phyloP scores from a whole-genome alignment of 2,113 vertebrate species.

The Rattus norvegicus region DNA sequence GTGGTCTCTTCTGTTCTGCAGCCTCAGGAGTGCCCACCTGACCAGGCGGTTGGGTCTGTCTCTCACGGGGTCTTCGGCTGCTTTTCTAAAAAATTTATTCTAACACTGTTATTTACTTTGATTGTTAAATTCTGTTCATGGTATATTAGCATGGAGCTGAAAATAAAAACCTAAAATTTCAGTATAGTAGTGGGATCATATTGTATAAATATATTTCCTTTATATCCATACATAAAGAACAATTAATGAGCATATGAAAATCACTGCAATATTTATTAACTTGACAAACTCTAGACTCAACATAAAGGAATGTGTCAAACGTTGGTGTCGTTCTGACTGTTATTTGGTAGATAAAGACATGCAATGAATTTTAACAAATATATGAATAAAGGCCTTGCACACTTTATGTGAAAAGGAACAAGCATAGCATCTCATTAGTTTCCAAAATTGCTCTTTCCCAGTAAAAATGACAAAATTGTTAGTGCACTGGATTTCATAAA shows the following conservation, averaged over 20 bases:
- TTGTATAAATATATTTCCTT: neutral
- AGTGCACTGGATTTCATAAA: neutral
- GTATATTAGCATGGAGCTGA: neutral
- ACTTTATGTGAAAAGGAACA: neutral
- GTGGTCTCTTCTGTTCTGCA: no score
- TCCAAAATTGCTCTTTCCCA: neutral
- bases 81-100: conserved; percentile 1
- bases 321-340: neutral
- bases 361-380: neutral
- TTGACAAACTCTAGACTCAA: neutral
- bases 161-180: neutral
- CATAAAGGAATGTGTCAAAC: no score
- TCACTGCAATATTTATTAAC: neutral
- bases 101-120: neutral
- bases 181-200: neutral
- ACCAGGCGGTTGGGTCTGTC: no score
- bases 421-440: no score
- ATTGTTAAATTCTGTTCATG: neutral
- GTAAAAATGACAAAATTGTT: neutral
- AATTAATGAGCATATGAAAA: neutral
- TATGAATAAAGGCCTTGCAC: neutral
- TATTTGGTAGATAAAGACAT: neutral
- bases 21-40: no score
- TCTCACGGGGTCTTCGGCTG: no score
- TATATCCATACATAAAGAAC: neutral